A percentile compares a stretch with the other conserved stretches of the same genome.
These are phyloP conservation scores for Apis laboriosa DNA, from an alignment of 1,140 invertebrate genomes.

Conservation along the genomic window DNA sequence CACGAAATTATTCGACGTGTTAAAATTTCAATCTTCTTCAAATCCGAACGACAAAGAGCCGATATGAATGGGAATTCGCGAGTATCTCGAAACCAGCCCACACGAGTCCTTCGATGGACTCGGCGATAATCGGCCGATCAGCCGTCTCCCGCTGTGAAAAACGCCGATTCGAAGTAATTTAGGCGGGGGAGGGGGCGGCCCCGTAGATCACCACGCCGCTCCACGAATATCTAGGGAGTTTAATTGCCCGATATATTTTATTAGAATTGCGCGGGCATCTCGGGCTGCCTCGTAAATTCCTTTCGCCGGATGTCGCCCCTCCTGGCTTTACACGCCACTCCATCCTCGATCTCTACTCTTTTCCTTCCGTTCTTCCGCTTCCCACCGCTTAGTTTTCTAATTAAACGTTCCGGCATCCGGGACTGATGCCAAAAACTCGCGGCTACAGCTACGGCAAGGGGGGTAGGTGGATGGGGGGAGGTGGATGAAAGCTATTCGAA, in stretches of 20 bases:
- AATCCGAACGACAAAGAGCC: background rate
- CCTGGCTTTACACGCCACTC: conserved; percentile 69
- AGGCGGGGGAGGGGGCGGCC: conserved; percentile 61
- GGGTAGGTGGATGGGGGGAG: background rate
- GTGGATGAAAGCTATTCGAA: background rate
- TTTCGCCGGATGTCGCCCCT: conserved; percentile 72
- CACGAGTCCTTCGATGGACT: conserved; percentile 41
- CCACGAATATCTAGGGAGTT: conserved; percentile 80
- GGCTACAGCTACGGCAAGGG: background rate
- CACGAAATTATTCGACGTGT: no score
- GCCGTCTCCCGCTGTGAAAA: conserved; percentile 70
- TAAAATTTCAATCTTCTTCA: no score
- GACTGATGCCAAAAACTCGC: conserved; percentile 46
- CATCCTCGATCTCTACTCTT: conserved; percentile 12
- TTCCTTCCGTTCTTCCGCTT: background rate
- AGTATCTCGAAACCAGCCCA: background rate
- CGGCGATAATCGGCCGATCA: conserved; percentile 70
- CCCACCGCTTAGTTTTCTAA: conserved; percentile 67
- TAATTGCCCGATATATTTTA: conserved; percentile 82
- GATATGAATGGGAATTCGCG: no score
- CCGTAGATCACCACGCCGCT: conserved; percentile 77
- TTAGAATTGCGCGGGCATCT: conserved; percentile 72
- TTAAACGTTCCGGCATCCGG: conserved; percentile 70
- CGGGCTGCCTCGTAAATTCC: conserved; percentile 78
- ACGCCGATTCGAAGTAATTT: conserved; percentile 80